These are phyloP conservation scores for Parotocinclus haroldoi DNA, from an alignment of 2,797 vertebrate species.

Conservation along the genomic window DNA sequence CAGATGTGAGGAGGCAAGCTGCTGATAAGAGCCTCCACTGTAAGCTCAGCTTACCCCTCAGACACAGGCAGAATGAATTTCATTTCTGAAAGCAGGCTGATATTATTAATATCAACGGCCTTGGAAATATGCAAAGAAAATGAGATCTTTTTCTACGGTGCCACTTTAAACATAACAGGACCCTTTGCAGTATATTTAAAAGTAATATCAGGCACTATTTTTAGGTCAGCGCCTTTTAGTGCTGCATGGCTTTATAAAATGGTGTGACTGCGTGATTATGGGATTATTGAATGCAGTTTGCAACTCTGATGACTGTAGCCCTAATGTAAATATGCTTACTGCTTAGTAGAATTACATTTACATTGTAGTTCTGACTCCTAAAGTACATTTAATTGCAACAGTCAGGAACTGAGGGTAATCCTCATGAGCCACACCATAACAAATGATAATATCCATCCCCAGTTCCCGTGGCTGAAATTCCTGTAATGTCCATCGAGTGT, in stretches of 20 bases:
- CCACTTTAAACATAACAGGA: conserved; percentile 44
- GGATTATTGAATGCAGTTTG: too few species aligned
- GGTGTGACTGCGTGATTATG: too few species aligned
- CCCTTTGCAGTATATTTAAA: conserved; percentile 35
- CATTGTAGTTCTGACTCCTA: too few species aligned
- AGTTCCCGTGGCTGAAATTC: too few species aligned
- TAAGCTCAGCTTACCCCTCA: conserved; percentile 37
- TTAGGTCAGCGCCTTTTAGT: conserved; percentile 34
- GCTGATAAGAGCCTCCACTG: conserved; percentile 44
- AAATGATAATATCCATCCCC: too few species aligned
- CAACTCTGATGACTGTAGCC: too few species aligned
- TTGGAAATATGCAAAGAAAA: conserved; percentile 40
- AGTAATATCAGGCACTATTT: conserved; percentile 43
- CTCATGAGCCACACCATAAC: too few species aligned
- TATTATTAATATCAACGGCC: conserved; percentile 41
- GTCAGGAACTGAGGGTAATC: conserved; percentile 6
- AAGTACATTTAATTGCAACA: too few species aligned
- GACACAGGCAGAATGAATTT: conserved; percentile 52
- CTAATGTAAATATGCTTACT: conserved; percentile 26
- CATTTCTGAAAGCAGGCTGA: conserved; percentile 51
- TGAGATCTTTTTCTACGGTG: conserved; percentile 41
- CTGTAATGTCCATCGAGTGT: too few species aligned
- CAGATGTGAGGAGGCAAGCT: conserved; percentile 40
- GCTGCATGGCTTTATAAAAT: too few species aligned
- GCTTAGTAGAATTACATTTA: conserved; percentile 9